Evolutionary conservation across 2,888 invertebrate genomes (phyloP).

Genomic region (Oscheius sp.): DNA sequence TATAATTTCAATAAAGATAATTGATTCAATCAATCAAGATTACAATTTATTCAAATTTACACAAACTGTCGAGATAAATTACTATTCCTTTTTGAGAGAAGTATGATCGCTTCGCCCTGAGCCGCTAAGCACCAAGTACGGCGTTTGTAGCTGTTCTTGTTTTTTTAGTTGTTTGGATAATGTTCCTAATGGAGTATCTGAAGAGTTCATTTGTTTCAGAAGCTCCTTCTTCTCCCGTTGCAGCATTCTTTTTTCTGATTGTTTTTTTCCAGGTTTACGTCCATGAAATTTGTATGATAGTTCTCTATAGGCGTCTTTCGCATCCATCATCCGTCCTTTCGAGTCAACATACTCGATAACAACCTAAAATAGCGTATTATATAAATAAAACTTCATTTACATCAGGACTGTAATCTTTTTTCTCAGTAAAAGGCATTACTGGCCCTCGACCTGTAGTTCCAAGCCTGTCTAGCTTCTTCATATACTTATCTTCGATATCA

Average conservation of each 20-base stretch:
- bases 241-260: constrained; percentile 92
- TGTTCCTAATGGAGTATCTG: constrained; percentile 87
- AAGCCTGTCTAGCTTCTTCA: constrained; percentile 69
- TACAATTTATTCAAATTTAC: no score
- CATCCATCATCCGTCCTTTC: constrained; percentile 87
- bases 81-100: background rate
- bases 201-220: constrained; percentile 54
- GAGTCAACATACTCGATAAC: constrained; percentile 85
- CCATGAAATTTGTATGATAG: constrained; percentile 84
- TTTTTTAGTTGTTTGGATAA: constrained; percentile 92
- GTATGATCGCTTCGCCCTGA: constrained; percentile 33
- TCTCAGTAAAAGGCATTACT: constrained; percentile 64
- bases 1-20: background rate
- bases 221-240: constrained; percentile 78
- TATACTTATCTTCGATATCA: constrained; percentile 70
- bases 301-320: constrained; percentile 89
- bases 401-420: constrained; percentile 72
- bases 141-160: constrained; percentile 75
- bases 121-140: constrained; percentile 67
- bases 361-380: constrained; percentile 33
- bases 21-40: background rate
- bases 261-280: constrained; percentile 98
- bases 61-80: background rate
- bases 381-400: constrained; percentile 26
- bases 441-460: constrained; percentile 67